Evolutionary conservation across 1,140 invertebrate genomes (phyloP), one percentile per base, ranked within the genome.

Genomic region (Lucilia sericata): DNA sequence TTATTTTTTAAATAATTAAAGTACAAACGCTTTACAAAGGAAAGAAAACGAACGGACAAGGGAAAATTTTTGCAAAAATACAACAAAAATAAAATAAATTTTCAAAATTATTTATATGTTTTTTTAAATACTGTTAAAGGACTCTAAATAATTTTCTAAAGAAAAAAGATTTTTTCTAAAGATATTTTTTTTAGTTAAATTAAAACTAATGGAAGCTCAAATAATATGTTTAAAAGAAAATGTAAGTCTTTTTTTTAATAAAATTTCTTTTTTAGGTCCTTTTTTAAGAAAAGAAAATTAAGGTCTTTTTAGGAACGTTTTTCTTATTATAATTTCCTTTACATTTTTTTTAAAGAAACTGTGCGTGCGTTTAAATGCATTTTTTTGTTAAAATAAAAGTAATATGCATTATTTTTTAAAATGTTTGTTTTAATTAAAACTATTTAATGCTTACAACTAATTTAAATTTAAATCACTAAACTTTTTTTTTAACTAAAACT

Each of bases 131-230:
- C 74, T 75, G 74, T 34, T 55, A 55, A 55, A 34, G 74, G 9
- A 21, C 19, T 19, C 4, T 74, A 1, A 34, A 9, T 25, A 75
- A 75, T 5, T 75, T 34, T 14, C 3, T 42, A 42, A 14, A 75
- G 25, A 75, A 75, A 14, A 14, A 30, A 30, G 9, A 34, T 36
- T 34, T 75, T 4, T 34, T 21, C 8, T 30, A 30, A n/a, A n/a
- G n/a, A n/a, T n/a, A n/a, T n/a, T n/a, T n/a, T n/a, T n/a, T n/a
- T n/a, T n/a, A n/a, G n/a, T n/a, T n/a, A n/a, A 76, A 42, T 76
- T 76, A 76, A 76, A 76, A 76, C 74, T 76, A 76, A 76, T 76
- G 74, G 74, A 76, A 76, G 74, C 74, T 76, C 74, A 76, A n/a
- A 34, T 76, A 34, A 19, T 76, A 42, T 42, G 10, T 42, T 8